Base-by-base conservation (phyloP, 2,888 invertebrate genomes). In the Drosophila mimica region DNA sequence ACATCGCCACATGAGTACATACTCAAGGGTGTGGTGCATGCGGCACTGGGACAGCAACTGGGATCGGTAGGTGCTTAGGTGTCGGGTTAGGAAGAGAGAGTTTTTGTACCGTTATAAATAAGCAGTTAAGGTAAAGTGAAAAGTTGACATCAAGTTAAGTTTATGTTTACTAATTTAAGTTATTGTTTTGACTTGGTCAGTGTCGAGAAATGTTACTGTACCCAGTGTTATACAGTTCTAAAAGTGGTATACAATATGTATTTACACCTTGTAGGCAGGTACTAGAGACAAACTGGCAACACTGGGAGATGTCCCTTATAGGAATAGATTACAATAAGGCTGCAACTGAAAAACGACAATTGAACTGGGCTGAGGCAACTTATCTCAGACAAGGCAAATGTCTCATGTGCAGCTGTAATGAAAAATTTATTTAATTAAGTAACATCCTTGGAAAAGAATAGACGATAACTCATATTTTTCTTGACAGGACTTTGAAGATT, bases 1-100 rank as follows among this genome's bases (percentile, higher is more conserved):
- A 96, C 97, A 2, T 97, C 97, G 3, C 98, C 99, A 0, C 97
- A 98, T 82, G 99, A 99, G 92, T 99, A 98, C 92, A 98, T 99
- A 79, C 94, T 99, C 49, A 97, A 99, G 91, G 99, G 98, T 0
- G 98, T 99, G 30, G 98, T 99, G 0, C 98, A 98, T 92, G 98
- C 98, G 0, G 95, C 97, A 0, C 94, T 99, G 36, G 99, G 98
- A 1, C 99, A 99, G 91, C 98, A 98, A 89, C 95, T 97, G 73
- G 96, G 96, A 70, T 98, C 98, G 79, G 98, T 98, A 93, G 38
- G 84, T 52, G 25, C 31, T 28, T 36, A 33, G 4, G 0, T 0
- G 25, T 43, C 7, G 20, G 7, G 13, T 20, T 13, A 38, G n/a
- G 1, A 8, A 13, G 34, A 34, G 4, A 13, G 34, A 4, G 34